Evolutionary conservation across 2,797 vertebrate species (phyloP).

Genomic region (Acipenser transmontanus): DNA sequence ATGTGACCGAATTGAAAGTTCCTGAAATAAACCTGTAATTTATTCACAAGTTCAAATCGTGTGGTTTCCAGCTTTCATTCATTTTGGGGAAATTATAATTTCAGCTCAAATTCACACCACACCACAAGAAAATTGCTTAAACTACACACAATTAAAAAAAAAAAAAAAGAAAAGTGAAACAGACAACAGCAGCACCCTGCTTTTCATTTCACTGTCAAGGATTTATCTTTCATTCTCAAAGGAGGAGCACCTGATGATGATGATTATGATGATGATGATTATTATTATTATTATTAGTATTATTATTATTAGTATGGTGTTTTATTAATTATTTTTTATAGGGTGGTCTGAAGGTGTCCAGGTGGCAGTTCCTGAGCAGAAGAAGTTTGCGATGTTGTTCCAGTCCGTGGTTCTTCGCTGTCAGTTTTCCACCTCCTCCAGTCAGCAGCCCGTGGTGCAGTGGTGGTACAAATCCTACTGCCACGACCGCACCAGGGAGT

Average conservation of each 20-base stretch:
- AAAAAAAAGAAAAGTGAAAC: no score
- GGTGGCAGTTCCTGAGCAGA: slow-evolving; percentile 78
- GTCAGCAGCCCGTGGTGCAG: slow-evolving; percentile 79
- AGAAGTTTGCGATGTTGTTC: slow-evolving; percentile 86
- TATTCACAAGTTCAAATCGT: no score
- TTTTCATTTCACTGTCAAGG: background rate
- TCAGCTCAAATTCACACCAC: no score
- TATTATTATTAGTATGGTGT: slow-evolving; percentile 29
- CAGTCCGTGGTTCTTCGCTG: slow-evolving; percentile 85
- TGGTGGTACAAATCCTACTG: slow-evolving; percentile 98
- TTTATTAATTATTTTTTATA: slow-evolving; percentile 26
- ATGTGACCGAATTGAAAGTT: no score
- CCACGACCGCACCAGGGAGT: slow-evolving; percentile 79
- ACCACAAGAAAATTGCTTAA: no score
- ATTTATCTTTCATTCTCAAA: background rate
- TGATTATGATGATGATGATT: background rate
- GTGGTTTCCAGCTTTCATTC: no score
- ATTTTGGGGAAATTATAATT: no score
- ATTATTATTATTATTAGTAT: no score
- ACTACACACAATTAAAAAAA: no score
- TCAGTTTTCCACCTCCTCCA: slow-evolving; percentile 82
- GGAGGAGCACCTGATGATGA: background rate
- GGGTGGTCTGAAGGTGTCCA: slow-evolving; percentile 63
- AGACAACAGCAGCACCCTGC: slow-evolving; percentile 11
- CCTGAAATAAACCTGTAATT: no score